Evolutionary conservation across 1,140 invertebrate genomes (phyloP).

Genomic region (Mylabris phalerata): DNA sequence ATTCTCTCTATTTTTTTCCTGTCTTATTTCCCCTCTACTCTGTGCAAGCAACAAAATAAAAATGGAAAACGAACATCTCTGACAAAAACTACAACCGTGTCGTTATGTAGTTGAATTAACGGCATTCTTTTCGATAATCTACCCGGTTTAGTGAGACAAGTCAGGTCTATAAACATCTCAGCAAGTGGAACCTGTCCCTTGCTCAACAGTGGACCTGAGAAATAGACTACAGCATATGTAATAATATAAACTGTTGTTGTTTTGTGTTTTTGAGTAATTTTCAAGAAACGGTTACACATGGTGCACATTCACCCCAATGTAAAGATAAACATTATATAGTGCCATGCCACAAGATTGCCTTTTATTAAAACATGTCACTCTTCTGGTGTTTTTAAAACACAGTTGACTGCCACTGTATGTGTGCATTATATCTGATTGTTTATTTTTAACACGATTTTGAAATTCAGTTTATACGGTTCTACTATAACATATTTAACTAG

Average conservation of each 20-base stretch:
- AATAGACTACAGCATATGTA: conserved; percentile 9
- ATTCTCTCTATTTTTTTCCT: too few relatives aligned
- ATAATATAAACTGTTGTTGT: conserved; percentile 2
- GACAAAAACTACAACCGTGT: background rate
- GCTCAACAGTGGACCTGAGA: conserved; percentile 9
- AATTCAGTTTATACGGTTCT: too few relatives aligned
- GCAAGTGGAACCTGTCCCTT: conserved; percentile 14
- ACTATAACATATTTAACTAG: too few relatives aligned
- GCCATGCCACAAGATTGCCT: conserved; percentile 10
- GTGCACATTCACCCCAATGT: conserved; percentile 14
- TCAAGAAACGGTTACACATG: conserved; percentile 14
- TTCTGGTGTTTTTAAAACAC: conserved; percentile 5
- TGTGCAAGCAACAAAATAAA: too few relatives aligned
- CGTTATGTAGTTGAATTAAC: conserved; percentile 8
- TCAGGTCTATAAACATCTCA: conserved; percentile 16
- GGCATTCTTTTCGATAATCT: conserved; percentile 15
- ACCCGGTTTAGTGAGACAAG: conserved; percentile 10
- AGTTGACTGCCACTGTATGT: conserved; percentile 9
- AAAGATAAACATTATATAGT: conserved; percentile 8
- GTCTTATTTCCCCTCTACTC: too few relatives aligned
- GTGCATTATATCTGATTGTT: conserved; percentile 1
- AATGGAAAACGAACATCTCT: too few relatives aligned
- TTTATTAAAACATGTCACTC: conserved; percentile 17
- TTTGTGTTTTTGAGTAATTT: background rate
- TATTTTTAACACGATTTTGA: conserved; percentile 8